Conservation (phyloP, 2,888 invertebrate species). For the Standfussiana lucernea region DNA sequence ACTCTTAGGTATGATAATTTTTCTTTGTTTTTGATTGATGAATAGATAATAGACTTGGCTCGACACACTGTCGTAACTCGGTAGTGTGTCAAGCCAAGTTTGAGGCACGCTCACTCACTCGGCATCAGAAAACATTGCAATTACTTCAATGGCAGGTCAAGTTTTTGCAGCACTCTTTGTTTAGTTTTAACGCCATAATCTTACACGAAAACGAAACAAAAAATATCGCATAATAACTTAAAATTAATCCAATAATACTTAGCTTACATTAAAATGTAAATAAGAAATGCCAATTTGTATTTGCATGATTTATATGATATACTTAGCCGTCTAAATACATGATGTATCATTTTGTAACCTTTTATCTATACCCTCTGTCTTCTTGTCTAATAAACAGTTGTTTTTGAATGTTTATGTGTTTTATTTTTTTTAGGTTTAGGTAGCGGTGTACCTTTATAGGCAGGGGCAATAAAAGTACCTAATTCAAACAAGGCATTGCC, state of each 20-base stretch:
- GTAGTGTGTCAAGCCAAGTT: background rate
- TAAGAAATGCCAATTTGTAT: constrained; percentile 55
- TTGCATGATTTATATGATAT: constrained; percentile 46
- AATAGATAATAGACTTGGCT: background rate
- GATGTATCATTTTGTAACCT: constrained; percentile 66
- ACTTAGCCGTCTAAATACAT: constrained; percentile 46
- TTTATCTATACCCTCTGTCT: constrained; percentile 64
- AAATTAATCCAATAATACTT: constrained; percentile 30
- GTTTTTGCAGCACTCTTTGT: background rate
- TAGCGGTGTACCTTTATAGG: background rate
- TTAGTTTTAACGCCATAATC: background rate
- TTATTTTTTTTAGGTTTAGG: constrained; percentile 24
- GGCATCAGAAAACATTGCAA: background rate
- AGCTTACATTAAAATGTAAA: constrained; percentile 50
- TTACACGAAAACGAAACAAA: constrained; percentile 25
- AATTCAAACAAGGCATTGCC: background rate
- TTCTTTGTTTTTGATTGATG: background rate
- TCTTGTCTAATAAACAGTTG: constrained; percentile 72
- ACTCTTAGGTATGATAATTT: background rate
- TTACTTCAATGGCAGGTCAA: background rate
- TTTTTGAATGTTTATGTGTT: constrained; percentile 59
- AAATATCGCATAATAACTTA: constrained; percentile 32
- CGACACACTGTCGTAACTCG: background rate
- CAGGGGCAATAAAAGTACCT: background rate
- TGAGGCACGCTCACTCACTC: background rate